Base-by-base conservation (phyloP, 2,888 invertebrate species). In the Nemoura dubitans region DNA sequence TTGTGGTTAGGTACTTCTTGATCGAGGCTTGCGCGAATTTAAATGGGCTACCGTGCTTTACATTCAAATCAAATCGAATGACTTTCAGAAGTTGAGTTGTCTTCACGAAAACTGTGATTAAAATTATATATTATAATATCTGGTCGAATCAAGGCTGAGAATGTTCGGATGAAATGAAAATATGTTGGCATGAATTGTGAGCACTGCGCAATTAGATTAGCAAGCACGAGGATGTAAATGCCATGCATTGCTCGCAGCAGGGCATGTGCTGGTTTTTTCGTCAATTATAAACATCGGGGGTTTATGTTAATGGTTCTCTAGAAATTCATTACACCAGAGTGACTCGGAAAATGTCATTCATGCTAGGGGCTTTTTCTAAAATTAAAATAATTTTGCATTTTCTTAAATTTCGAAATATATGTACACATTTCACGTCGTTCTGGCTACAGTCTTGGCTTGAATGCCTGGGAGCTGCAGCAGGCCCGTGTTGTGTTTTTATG, bases 41-140 rank as follows among this genome's bases (percentile, higher is more conserved):
- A 78, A 26, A 78, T 26, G 78, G n/a, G 78, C 10, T 78, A 10
- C 26, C 78, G 2, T 10, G 14, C n/a, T 26, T 28, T 27, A n/a
- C n/a, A n/a, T n/a, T n/a, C n/a, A n/a, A 78, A 78, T 78, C 78
- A 78, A 78, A 25, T 78, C 28, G 78, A 78, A 78, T 78, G 78
- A 78, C 78, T 78, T 78, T 3, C 27, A 14, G 25, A 78, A 28
- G 1, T 2, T 78, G 78, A 27, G 14, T 78, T 26, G 2, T 10
- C 26, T 78, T 14, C 25, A 27, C 25, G 26, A 26, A 27, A 78
- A 78, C 3, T 5, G 21, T 78, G n/a, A 78, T 27, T 78, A 26
- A 28, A 78, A 6, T 27, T 2, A 27, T 1, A 26, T 78, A 78
- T n/a, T n/a, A n/a, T 28, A 78, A 78, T 78, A 78, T 78, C 28